Base-by-base conservation (phyloP, 2,888 invertebrate species). In the Timema cristinae region DNA sequence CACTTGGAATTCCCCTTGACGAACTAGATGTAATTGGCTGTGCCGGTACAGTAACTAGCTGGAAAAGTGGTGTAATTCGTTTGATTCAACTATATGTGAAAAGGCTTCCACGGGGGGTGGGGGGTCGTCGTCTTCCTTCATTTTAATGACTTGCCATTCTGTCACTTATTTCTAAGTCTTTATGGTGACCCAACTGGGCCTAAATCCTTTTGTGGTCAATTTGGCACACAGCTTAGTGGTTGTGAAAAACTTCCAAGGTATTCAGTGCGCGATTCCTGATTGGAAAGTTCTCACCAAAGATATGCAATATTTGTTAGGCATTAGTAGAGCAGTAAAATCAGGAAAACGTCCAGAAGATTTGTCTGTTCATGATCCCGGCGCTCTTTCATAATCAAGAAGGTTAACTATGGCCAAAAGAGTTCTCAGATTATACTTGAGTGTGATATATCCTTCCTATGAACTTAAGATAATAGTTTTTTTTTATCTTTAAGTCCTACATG, bases 141-240 rank as follows among this genome's bases (percentile, higher is more conserved):
- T 47, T 72, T 71, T 9, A 75, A 75, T 68, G 72, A 75, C 66
- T 50, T 72, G n/a, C 68, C 71, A 10, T 75, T 75, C 52, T 4
- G 32, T 1, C 32, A 32, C 32, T 32, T 32, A 32, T 32, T 32
- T 32, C 32, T 2, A 32, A 32, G 68, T 71, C 50, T 75, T 32
- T 72, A 75, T 72, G 70, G 75, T 51, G 50, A 61, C 66, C 70
- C 72, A 50, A 72, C 72, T 13, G 73, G 75, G 15, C 73, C 74
- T 16, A 74, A 72, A 70, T 70, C 73, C 16, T 74, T 71, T 73
- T 68, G 15, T 73, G 74, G 74, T n/a, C 68, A 50, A 50, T 71
- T 73, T 47, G 75, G 73, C 10, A 54, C 67, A 68, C 59, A 71
- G 51, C 54, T 75, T 67, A 52, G 13, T 70, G 54, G 67, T 63